A percentile compares a stretch with the other conserved stretches of the same genome.
phyloP scores from a whole-genome alignment of 37 sponge, comb jelly and placozoan genomes.

The Bolinopsis microptera region DNA sequence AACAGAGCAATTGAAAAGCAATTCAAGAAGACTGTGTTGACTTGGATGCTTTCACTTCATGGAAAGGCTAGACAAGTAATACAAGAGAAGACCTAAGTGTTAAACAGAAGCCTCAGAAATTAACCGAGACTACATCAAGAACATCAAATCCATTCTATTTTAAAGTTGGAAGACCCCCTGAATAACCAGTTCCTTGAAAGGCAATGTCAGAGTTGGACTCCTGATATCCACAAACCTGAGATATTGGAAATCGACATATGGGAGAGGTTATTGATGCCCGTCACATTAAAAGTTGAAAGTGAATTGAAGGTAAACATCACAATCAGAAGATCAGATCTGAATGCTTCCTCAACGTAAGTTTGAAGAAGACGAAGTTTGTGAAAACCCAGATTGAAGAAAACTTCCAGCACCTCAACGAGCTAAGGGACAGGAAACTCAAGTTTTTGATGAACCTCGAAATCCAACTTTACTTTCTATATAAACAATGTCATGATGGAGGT shows the following conservation, averaged over 20 bases:
- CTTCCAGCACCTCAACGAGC: constrained; percentile 84
- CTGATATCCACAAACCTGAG: constrained; percentile 78
- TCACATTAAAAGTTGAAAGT: constrained; percentile 79
- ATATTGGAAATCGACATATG: constrained; percentile 75
- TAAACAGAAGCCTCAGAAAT: not conserved
- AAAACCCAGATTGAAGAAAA: constrained; percentile 83
- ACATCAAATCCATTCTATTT: constrained; percentile 65
- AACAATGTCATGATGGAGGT: constrained; percentile 97
- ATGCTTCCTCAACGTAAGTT: constrained; percentile 75
- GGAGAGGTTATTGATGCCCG: constrained; percentile 78
- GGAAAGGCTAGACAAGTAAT: constrained; percentile 87
- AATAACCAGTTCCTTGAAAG: constrained; percentile 51
- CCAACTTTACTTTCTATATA: constrained; percentile 90
- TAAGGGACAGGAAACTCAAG: constrained; percentile 79
- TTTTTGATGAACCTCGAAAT: constrained; percentile 84
- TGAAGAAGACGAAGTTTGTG: constrained; percentile 75
- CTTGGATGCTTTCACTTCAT: constrained; percentile 82
- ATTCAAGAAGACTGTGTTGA: constrained; percentile 94
- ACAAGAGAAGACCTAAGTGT: constrained; percentile 79
- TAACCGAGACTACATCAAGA: constrained; percentile 9
- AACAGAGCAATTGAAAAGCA: constrained; percentile 65
- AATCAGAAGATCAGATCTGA: constrained; percentile 87
- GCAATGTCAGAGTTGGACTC: constrained; percentile 80
- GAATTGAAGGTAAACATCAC: constrained; percentile 79
- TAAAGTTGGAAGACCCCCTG: constrained; percentile 33